Base-by-base conservation (phyloP, 1,140 invertebrate genomes). In the Rhizoglyphus robini region DNA sequence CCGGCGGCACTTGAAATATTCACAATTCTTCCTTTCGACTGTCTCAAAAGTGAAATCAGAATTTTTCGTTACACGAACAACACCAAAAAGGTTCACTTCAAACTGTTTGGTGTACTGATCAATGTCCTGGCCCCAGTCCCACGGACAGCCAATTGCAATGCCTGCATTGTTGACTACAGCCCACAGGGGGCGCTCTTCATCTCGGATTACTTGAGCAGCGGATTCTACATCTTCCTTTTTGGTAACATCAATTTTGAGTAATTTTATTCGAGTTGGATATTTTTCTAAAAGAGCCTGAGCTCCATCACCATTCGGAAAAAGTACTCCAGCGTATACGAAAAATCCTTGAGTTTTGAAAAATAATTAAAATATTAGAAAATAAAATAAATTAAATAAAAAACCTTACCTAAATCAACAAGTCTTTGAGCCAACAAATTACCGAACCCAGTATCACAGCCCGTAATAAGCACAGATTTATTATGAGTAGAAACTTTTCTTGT, bases 131-230 rank as follows among this genome's bases (percentile, higher is more conserved):
- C 75, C 80, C 77, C 80, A 74, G 81, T 81, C 80, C 11, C 80
- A 70, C 68, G 80, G 78, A 5, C 75, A 73, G 59, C 76, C 74
- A 51, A 74, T 74, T 61, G 75, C 76, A 13, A 81, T 75, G 0
- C 87, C 86, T 63, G 88, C 88, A 71, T 88, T 88, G 77, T 93
- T 90, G 8, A 95, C 83, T 46, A 95, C 77, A 18, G 86, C 88
- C 89, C 89, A 93, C 38, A 95, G 78, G 70, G 80, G 78, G 79
- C 69, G 8, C 27, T 29, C 36, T 20, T 46, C 41, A 30, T n/a
- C 27, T 29, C 48, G n/a, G n/a, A 61, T 31, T 30, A n/a, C 13
- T 61, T 61, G 27, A 23, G 36, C 32, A 18, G 41, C 67, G 20
- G 38, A 57, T 31, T 62, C 25, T 2, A 68, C 59, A 36, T 68